Evolutionary conservation across 2,888 invertebrate species (phyloP), one percentile per base, ranked within the genome.

Genomic region (Drosophila lutescens): DNA sequence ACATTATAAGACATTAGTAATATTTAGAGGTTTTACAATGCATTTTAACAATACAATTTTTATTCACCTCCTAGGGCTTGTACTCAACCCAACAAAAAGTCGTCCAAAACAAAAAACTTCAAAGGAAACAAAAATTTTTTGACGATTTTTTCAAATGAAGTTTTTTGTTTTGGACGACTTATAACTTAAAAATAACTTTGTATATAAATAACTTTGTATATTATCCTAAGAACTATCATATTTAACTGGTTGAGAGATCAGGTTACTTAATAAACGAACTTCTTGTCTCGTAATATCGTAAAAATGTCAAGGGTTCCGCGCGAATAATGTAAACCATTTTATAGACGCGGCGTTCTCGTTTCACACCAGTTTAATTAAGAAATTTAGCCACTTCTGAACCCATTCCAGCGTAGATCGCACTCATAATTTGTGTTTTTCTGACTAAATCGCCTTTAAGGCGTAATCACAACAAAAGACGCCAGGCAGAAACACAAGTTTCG

Each of bases 401-500:
- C 50, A 74, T 77, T 74, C 54, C 44, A 50, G 46, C 50, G 54
- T 55, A 67, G 62, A 78, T 78, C 62, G 72, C 66, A 60, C 70
- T 68, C 74, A 74, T 84, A 81, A 78, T 80, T 86, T 81, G 54
- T 58, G 60, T 68, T 68, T 65, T 78, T 81, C 74, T 23, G 65
- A 60, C 70, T 78, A 75, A 80, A 77, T 74, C 69, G 73, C 62
- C 66, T 61, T 23, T 34, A 50, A 57, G 32, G 60, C 23, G 49
- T 36, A 63, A 61, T n/a, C 41, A 34, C 60, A 59, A 61, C 40
- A 40, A 44, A 73, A 57, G 57, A 77, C 54, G 65, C 63, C 68
- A 76, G 57, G 57, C 53, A 61, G 60, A 72, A 76, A 80, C 85
- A 84, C 65, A 72, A 79, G 72, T 74, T 79, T 86, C 76, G 76